Conservation (phyloP, 1,140 invertebrate species). For the Ostrea edulis region DNA sequence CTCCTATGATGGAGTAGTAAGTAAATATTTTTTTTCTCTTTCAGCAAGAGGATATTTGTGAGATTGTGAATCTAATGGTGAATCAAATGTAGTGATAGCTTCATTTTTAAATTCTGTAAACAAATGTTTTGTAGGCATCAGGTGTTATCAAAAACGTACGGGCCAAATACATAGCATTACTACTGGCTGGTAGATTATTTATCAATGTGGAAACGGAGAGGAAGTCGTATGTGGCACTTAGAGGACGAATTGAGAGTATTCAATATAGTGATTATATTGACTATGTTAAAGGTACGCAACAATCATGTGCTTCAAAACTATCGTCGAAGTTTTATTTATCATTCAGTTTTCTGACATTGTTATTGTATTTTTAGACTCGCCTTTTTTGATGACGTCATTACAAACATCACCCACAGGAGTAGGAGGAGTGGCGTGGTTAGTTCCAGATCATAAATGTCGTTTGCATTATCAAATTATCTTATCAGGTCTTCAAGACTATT, state of each 20-base stretch:
- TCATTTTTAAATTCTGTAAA: no score
- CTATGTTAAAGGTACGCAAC: constrained; percentile 43
- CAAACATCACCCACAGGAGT: constrained; percentile 43
- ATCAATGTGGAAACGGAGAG: constrained; percentile 51
- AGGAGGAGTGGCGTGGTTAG: constrained; percentile 47
- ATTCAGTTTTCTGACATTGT: neutral
- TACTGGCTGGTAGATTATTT: constrained; percentile 47
- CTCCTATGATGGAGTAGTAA: constrained; percentile 43
- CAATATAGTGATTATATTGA: constrained; percentile 39
- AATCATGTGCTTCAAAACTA: neutral
- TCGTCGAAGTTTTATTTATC: neutral
- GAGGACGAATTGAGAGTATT: constrained; percentile 51
- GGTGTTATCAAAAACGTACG: constrained; percentile 50
- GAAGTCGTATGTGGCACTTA: constrained; percentile 40
- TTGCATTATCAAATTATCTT: constrained; percentile 53
- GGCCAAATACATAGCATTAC: constrained; percentile 51
- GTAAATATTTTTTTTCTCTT: neutral
- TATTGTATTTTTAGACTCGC: constrained; percentile 42
- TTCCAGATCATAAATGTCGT: constrained; percentile 43
- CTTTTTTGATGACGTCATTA: constrained; percentile 45
- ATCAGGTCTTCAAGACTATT: constrained; percentile 48
- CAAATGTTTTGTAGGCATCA: constrained; percentile 39
- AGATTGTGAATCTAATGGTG: no score
- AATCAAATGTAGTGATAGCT: no score
- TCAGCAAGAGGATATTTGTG: neutral